Percentiles rank a stretch among this genome's conserved stretches.
Conservation (phyloP, 2,888 invertebrate genomes). For the Nasonovia ribisnigri region DNA sequence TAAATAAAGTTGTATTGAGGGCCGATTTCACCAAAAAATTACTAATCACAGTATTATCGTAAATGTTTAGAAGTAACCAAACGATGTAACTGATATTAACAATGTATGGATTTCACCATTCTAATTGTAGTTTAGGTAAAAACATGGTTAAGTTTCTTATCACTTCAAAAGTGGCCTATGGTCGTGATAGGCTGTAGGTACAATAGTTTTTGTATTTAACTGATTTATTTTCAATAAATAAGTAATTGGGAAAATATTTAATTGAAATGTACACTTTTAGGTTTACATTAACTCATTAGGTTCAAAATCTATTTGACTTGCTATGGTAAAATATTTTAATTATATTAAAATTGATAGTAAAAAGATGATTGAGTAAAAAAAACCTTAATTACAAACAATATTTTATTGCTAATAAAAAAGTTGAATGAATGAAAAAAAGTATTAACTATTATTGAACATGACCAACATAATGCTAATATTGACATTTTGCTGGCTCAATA, state of each 20-base stretch:
- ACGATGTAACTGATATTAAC: background rate
- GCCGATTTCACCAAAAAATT: background rate
- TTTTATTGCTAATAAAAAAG: conserved; percentile 16
- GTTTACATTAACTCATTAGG: background rate
- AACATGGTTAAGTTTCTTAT: background rate
- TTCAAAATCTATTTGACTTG: background rate
- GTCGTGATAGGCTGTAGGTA: conserved; percentile 13
- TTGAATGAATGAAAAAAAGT: conserved; percentile 1
- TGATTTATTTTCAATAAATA: conserved; percentile 28
- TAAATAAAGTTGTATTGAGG: conserved; percentile 48
- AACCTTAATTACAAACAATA: conserved; percentile 29
- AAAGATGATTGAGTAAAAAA: conserved; percentile 13
- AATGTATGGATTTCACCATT: background rate
- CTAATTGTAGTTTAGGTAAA: background rate
- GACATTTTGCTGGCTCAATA: conserved; percentile 13
- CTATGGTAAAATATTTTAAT: conserved; percentile 17
- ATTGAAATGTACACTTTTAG: conserved; percentile 11
- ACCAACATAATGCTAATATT: background rate
- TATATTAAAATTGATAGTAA: conserved; percentile 11
- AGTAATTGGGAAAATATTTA: background rate
- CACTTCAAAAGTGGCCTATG: background rate
- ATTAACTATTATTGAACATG: conserved; percentile 36
- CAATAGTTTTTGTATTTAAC: conserved; percentile 39
- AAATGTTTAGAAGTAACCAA: background rate
- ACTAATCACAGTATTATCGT: background rate